Base-by-base conservation (phyloP, 2,797 vertebrate genomes). In the Oryzias dopingdopingensis region DNA sequence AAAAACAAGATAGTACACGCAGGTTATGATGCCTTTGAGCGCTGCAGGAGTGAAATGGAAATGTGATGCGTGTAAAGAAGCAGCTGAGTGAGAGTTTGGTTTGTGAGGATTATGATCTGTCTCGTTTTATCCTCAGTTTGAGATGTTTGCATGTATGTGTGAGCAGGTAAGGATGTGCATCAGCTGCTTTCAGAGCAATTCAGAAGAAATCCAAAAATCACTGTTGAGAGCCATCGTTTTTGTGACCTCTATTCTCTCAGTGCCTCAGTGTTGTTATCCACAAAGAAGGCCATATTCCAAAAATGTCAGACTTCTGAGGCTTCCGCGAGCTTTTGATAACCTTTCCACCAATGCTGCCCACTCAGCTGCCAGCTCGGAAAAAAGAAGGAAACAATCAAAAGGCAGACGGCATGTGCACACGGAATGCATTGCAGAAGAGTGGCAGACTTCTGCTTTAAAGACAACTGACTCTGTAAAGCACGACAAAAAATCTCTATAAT, bases 101-200 rank as follows among this genome's bases (percentile, higher is more conserved):
- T 43, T 56, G 49, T 57, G 47, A 43, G 8, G 10, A n/a, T 18
- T 7, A 10, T 16, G 47, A 16, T 62, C 47, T 12, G 4, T 40
- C 43, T 61, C 50, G 22, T 49, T 59, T 75, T 52, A 75, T 14
- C 44, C 52, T 51, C 37, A 26, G 46, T 22, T 70, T 64, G 51
- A 54, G 52, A 59, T 51, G 53, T 65, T 56, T 52, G 56, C 24
- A 61, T 32, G 42, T 17, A 17, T 0, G 8, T 8, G 53, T 37
- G 20, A 22, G 49, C 0, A 5, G 42, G 37, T 1, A 1, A 44
- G 32, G 51, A 58, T 8, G 10, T 4, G 52, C 54, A 48, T 48
- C 59, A 26, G 8, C 15, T n/a, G 56, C 54, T 67, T 49, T 68
- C 20, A 65, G 37, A 7, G n/a, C 4, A 10, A 43, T 78, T 62